phyloP scores from a whole-genome alignment of 2,888 invertebrate species.

The Pteria penguin region DNA sequence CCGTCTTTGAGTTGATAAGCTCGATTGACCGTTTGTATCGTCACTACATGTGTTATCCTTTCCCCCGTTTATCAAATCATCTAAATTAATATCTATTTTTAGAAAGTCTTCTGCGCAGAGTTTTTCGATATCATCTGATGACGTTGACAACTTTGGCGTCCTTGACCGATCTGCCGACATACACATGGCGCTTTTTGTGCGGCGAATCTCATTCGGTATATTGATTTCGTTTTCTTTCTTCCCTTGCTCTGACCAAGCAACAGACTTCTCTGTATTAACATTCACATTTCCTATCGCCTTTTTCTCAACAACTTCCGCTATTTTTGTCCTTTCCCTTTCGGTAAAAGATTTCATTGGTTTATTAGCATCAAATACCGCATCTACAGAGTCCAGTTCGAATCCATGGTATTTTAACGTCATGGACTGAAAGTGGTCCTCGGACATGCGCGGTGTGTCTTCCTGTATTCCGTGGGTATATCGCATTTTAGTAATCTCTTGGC shows the following conservation, averaged over 20 bases:
- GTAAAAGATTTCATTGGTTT: neutral
- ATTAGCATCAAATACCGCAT: slow-evolving; percentile 22
- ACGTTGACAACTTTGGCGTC: neutral
- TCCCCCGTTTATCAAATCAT: neutral
- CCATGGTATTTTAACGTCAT: slow-evolving; percentile 19
- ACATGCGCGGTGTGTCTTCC: neutral
- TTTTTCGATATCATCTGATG: neutral
- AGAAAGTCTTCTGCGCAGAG: neutral
- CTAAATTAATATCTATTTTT: neutral
- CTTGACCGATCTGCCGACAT: neutral
- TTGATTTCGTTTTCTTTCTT: neutral
- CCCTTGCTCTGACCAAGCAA: neutral
- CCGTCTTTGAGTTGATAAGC: neutral
- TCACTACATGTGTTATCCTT: neutral
- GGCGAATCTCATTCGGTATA: neutral
- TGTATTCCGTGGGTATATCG: slow-evolving; percentile 18
- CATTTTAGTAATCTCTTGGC: neutral
- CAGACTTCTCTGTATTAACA: neutral
- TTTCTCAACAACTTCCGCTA: neutral
- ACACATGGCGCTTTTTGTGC: neutral
- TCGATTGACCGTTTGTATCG: neutral
- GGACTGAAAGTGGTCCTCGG: slow-evolving; percentile 1
- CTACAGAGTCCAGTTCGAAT: slow-evolving; percentile 21
- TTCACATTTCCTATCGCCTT: too few relatives aligned
- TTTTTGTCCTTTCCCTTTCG: neutral